phyloP scores from a whole-genome alignment of 2,888 invertebrate species.

The Steinernema carpocapsae region DNA sequence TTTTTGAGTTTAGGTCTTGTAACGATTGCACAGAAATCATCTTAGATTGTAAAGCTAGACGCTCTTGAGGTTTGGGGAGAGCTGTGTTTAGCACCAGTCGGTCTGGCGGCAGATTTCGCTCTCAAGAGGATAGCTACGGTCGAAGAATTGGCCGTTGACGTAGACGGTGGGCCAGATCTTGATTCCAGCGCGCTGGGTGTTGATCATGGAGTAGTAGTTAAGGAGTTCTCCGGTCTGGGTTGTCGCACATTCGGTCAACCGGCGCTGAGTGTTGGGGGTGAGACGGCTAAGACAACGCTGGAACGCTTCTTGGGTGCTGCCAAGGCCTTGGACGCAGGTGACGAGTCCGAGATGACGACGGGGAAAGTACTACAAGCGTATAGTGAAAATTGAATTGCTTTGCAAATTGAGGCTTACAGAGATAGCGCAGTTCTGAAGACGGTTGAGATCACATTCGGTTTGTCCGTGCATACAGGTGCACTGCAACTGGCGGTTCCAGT shows the following conservation, averaged over 20 bases:
- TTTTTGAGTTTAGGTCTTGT: neutral
- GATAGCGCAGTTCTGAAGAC: slow-evolving; percentile 67
- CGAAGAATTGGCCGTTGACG: slow-evolving; percentile 68
- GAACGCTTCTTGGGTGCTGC: slow-evolving; percentile 63
- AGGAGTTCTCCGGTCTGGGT: slow-evolving; percentile 68
- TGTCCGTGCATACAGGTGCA: slow-evolving; percentile 68
- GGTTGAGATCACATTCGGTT: slow-evolving; percentile 68
- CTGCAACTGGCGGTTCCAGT: slow-evolving; percentile 62
- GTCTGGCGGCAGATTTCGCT: slow-evolving; percentile 63
- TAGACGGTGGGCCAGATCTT: slow-evolving; percentile 68
- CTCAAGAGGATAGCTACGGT: slow-evolving; percentile 65
- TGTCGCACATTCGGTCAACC: slow-evolving; percentile 61
- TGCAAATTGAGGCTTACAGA: slow-evolving; percentile 52
- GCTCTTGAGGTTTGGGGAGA: too few species aligned
- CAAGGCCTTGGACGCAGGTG: slow-evolving; percentile 65
- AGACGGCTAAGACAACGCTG: slow-evolving; percentile 62
- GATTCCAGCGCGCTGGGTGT: slow-evolving; percentile 66
- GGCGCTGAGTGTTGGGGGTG: slow-evolving; percentile 64
- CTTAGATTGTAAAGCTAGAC: too few species aligned
- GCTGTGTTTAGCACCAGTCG: slow-evolving; percentile 55
- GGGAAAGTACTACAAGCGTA: slow-evolving; percentile 62
- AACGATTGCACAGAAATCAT: neutral
- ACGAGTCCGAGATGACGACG: slow-evolving; percentile 65
- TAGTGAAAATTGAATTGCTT: too few species aligned
- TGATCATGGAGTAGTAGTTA: slow-evolving; percentile 68